Percentiles rank a stretch among this genome's conserved stretches.
Evolutionary conservation across 2,888 invertebrate species (phyloP).

Genomic region (Tenthredo distinguenda): DNA sequence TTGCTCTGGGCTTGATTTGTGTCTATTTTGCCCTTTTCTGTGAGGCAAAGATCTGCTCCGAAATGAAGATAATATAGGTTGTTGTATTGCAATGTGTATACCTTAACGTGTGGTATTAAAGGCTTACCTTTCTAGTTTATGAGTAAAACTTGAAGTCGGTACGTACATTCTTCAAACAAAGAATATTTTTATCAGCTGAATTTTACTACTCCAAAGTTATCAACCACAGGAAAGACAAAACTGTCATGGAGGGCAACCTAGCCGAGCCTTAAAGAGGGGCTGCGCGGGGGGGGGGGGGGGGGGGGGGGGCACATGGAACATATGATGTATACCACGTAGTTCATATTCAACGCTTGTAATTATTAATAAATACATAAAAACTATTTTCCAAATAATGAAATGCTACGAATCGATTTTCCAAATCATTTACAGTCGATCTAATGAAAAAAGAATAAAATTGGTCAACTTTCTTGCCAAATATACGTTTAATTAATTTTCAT

Average conservation of each 20-base stretch:
- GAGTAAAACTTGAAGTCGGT: not conserved
- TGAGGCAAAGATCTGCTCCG: not conserved
- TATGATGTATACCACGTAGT: not conserved
- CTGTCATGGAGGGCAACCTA: not conserved
- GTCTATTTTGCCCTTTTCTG: not conserved
- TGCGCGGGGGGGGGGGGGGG: not conserved
- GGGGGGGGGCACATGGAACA: not conserved
- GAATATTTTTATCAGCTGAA: not conserved
- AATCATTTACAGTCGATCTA: no score
- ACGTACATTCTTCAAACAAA: not conserved
- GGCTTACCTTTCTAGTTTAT: not conserved
- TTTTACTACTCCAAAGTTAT: not conserved
- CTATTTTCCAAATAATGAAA: no score
- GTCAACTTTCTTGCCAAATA: no score
- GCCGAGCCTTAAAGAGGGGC: not conserved
- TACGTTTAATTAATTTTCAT: no score
- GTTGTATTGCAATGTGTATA: no score
- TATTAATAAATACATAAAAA: not conserved
- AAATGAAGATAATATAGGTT: no score
- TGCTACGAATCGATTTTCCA: no score
- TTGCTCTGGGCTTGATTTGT: not conserved
- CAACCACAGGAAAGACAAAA: not conserved
- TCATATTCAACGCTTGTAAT: not conserved
- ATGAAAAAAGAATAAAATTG: no score
- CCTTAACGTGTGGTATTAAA: no score